Evolutionary conservation across 64 coral and sea anemone species (phyloP), one percentile per base, ranked within the genome.

Genomic region (Platygyra sinensis): DNA sequence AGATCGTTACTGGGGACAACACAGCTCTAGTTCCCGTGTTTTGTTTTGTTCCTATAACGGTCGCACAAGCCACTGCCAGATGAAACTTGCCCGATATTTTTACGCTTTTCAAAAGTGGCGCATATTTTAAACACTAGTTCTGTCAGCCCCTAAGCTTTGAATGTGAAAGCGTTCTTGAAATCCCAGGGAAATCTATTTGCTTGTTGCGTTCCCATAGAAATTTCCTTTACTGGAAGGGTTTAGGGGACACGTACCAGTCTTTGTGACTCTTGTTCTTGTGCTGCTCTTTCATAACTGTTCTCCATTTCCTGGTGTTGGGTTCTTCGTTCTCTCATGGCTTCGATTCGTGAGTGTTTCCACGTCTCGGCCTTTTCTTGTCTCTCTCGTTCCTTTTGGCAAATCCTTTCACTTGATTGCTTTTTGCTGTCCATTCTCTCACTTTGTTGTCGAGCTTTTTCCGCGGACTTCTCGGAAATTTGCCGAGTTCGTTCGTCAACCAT

Each of bases 231-330:
- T 62, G 7, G 9, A 83, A 83, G 49, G 38, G 17, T 55, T 30
- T 12, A 60, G 9, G 4, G 24, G 22, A 65, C 46, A 19, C 94
- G 88, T 60, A 96, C 94, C 91, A 91, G 88, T 87, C 92, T 94
- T 67, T 88, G 87, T 30, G 91, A 61, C 52, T 90, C 81, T 33
- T 91, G 69, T 8, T 94, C 91, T 67, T 91, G 88, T 2, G 95
- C 88, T 0, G 95, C 95, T 15, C 80, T 75, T 72, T 96, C 95
- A 30, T 87, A 96, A 77, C 95, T 87, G 55, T 96, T 83, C 62
- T 94, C 95, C 88, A 96, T 94, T 55, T 94, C 87, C 11, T 96
- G 82, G 24, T 96, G 91, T 65, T 96, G 72, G 6, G 50, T 52
- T 49, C 60, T 74, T 20, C 95, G 84, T 46, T 82, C 81, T 75